These are phyloP conservation scores for Calliphora vomitoria DNA, from an alignment of 2,888 invertebrate genomes.

Conservation along the genomic window DNA sequence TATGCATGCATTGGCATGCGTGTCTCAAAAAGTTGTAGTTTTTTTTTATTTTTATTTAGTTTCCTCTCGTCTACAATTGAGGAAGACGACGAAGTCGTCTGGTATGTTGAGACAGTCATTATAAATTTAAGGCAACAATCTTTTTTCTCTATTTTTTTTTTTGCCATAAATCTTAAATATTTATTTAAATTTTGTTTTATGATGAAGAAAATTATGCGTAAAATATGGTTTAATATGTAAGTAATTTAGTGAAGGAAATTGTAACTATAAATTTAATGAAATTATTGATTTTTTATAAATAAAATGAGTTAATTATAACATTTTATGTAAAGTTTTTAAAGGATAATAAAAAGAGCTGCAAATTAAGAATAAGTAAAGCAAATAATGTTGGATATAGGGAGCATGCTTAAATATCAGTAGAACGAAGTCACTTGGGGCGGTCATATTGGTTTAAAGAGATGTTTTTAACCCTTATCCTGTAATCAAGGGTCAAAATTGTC, in stretches of 20 bases:
- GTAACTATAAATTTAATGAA: background rate
- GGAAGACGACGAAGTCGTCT: constrained; percentile 47
- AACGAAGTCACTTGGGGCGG: too few species aligned
- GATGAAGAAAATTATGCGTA: background rate
- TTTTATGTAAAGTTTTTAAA: too few species aligned
- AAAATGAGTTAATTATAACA: too few species aligned
- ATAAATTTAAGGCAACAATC: constrained; percentile 27
- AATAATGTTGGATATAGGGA: too few species aligned
- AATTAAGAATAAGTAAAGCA: too few species aligned
- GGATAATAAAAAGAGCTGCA: too few species aligned
- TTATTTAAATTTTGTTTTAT: background rate
- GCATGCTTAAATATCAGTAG: too few species aligned
- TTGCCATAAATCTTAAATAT: constrained; percentile 15
- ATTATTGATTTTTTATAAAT: too few species aligned
- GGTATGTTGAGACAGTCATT: constrained; percentile 44
- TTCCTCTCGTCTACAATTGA: constrained; percentile 27
- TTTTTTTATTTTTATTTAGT: constrained; percentile 22
- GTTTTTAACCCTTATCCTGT: too few species aligned
- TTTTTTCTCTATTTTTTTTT: background rate
- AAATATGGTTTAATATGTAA: background rate
- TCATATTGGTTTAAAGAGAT: too few species aligned
- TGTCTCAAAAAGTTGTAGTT: constrained; percentile 43
- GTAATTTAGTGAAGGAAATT: constrained; percentile 1
- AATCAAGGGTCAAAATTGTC: too few species aligned
- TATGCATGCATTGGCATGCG: constrained; percentile 68